Base-by-base conservation (phyloP, 2,797 vertebrate genomes). In the Enteromius afrohamiltoni region DNA sequence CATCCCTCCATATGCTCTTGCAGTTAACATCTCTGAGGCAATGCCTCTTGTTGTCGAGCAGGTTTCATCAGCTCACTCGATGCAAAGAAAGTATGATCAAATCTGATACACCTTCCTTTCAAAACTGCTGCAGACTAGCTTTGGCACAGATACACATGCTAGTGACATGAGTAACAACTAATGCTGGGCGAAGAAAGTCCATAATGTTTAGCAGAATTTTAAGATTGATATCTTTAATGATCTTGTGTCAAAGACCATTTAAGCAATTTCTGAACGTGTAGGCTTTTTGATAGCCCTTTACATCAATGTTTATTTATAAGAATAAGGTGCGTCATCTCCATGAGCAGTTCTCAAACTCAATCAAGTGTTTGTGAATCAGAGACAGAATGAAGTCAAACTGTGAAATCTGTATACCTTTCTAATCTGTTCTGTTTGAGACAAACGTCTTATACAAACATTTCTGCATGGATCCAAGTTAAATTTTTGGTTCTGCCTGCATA, bases 1-100 rank as follows among this genome's bases (percentile, higher is more conserved):
- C 75, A 62, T 78, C 70, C 47, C 65, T 85, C 62, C 82, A 60
- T 67, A 64, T 80, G 51, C 71, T 19, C 9, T 65, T 69, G 65
- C 73, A 69, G 76, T 82, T 65, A 79, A 69, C 45, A 75, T 65
- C 70, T 51, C 70, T 37, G 26, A 62, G 29, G 69, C 40, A 51
- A 60, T 81, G 69, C 79, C 42, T 74, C 29, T 49, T 64, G 69
- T 60, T 80, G 6, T 64, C 19, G 31, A 75, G 55, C 21, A 65
- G 5, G 21, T 51, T 74, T 74, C 58, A 73, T 73, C 69, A 73
- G 45, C 80, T 74, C 26, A 26, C 26, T 64, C 69, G 23, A 2
- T 81, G 29, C 68, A 21, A 31, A 73, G 11, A 31, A 81, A 62
- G 17, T 47, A 16, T 73, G 14, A 74, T 74, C 8, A 37, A 17